Conservation (phyloP, 2,113 vertebrate species). For the Sturnus vulgaris region DNA sequence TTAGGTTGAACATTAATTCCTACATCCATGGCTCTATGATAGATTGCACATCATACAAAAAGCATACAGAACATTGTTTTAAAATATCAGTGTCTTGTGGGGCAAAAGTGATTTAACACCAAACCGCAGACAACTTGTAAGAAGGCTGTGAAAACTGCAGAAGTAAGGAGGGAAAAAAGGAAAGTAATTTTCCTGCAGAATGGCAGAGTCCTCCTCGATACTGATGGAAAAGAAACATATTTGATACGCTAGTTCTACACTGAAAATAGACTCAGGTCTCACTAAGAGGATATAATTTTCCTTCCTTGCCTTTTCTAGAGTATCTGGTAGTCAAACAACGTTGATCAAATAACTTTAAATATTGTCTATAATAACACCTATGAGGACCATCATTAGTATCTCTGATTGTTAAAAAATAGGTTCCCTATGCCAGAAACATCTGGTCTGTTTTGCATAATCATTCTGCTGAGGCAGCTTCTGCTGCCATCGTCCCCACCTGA, state of each 20-base stretch:
- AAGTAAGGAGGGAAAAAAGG: fast-evolving
- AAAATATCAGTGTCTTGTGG: neutral
- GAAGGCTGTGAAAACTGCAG: neutral
- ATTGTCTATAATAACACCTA: neutral
- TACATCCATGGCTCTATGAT: neutral
- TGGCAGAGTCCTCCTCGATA: neutral
- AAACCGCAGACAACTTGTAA: neutral
- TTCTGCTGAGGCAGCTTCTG: neutral
- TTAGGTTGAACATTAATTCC: neutral
- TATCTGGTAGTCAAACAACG: neutral
- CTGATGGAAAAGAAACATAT: neutral
- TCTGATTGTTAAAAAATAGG: neutral
- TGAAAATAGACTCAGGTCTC: neutral
- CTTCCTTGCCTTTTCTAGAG: neutral
- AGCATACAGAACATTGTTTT: neutral
- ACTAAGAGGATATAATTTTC: neutral
- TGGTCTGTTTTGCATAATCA: neutral
- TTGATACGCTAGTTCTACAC: fast-evolving
- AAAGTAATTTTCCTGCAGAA: neutral
- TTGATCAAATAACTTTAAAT: neutral
- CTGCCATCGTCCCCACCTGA: neutral
- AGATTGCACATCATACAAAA: neutral
- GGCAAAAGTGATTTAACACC: neutral
- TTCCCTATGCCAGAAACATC: neutral
- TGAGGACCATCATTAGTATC: neutral